A percentile compares a stretch with the other conserved stretches of the same genome.
Conservation (phyloP, 2,797 vertebrate species). For the Phylloscopus collybita region DNA sequence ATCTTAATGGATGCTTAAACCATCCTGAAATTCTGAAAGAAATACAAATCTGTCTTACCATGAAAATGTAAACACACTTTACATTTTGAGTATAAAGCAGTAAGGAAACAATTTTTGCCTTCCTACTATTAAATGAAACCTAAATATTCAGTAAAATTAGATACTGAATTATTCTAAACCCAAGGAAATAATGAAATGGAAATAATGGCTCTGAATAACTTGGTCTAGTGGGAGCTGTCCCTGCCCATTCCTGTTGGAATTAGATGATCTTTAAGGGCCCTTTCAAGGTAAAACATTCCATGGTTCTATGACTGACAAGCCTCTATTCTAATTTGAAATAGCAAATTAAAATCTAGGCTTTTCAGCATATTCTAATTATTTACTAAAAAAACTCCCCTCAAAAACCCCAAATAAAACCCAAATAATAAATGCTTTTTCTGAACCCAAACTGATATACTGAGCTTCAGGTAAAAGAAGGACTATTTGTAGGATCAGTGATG, state of each 20-base stretch:
- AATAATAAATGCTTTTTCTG: not conserved
- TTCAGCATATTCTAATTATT: not conserved
- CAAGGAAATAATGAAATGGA: not conserved
- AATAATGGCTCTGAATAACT: not conserved
- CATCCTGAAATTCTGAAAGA: slow-evolving; percentile 10
- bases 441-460: not conserved
- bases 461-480: not conserved
- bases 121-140: not conserved
- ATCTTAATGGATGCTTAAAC: slow-evolving; percentile 31
- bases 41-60: not conserved
- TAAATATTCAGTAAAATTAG: not conserved
- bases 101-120: not conserved
- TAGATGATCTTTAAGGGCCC: not conserved
- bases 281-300: not conserved
- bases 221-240: not conserved
- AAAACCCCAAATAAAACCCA: not conserved
- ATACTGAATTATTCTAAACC: not conserved
- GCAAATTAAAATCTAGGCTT: not conserved
- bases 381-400: not conserved
- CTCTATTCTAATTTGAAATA: not conserved
- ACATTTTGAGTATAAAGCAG: not conserved
- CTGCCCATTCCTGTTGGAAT: not conserved
- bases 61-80: not conserved
- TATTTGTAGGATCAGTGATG: not conserved
- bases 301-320: not conserved